Percentiles rank a stretch among this genome's conserved stretches.
These are phyloP conservation scores for Piliocolobus tephrosceles DNA, from an alignment of 2,113 vertebrate species.

Conservation along the genomic window DNA sequence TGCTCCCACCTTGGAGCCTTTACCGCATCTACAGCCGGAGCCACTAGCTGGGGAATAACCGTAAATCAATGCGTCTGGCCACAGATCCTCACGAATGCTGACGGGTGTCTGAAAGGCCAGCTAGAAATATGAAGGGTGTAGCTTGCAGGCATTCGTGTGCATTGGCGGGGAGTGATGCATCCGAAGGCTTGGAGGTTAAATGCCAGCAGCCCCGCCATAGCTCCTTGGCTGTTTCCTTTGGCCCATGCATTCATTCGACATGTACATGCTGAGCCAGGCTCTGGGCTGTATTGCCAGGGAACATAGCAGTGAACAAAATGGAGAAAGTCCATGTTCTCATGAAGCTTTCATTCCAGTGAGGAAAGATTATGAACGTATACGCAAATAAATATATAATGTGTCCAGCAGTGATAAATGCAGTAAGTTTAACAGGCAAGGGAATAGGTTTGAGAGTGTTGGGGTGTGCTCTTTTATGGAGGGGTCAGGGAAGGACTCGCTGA, in stretches of 20 bases:
- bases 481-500: fast-evolving
- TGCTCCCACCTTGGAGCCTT: neutral
- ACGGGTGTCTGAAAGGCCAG: neutral
- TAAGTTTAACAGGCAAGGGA: neutral
- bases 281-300: too few relatives aligned
- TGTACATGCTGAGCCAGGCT: too few relatives aligned
- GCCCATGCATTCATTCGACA: neutral
- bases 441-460: neutral
- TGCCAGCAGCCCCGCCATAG: fast-evolving
- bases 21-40: neutral
- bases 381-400: too few relatives aligned
- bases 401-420: too few relatives aligned
- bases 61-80: neutral
- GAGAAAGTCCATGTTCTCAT: too few relatives aligned
- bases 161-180: neutral
- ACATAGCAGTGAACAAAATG: too few relatives aligned
- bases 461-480: neutral
- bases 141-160: neutral
- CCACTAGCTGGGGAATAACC: neutral
- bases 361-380: too few relatives aligned
- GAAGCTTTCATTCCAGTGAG: too few relatives aligned
- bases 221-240: neutral
- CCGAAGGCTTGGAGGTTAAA: neutral
- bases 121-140: neutral
- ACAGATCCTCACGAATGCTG: neutral